Conservation (phyloP, 2,113 vertebrate genomes). For the Trichomycterus rosablanca region DNA sequence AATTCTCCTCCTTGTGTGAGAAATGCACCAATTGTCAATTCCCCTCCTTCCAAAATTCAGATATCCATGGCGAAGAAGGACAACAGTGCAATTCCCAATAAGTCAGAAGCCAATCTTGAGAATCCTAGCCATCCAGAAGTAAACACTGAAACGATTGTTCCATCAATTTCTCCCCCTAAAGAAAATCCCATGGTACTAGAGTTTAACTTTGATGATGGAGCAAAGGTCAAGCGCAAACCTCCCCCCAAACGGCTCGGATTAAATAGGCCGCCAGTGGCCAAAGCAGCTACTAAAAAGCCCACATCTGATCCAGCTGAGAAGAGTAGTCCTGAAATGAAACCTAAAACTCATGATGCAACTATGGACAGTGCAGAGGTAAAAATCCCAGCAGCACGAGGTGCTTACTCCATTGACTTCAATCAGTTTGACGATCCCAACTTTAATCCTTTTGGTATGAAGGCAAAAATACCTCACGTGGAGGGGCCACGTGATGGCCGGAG, state of each 20-base stretch:
- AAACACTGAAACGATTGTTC: slow-evolving; percentile 5
- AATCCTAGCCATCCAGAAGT: slow-evolving; percentile 22
- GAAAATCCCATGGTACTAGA: slow-evolving; percentile 67
- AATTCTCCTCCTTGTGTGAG: slow-evolving; percentile 48
- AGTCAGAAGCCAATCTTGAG: slow-evolving; percentile 9
- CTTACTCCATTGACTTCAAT: slow-evolving; percentile 66
- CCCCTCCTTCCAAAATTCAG: neutral
- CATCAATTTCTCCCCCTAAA: slow-evolving; percentile 31
- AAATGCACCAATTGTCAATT: slow-evolving; percentile 13
- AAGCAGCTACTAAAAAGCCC: slow-evolving; percentile 53
- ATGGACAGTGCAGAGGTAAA: slow-evolving; percentile 22
- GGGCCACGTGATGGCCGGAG: slow-evolving; percentile 22
- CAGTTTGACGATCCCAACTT: slow-evolving; percentile 74
- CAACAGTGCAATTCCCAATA: neutral
- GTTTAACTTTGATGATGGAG: slow-evolving; percentile 70
- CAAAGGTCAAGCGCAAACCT: slow-evolving; percentile 55
- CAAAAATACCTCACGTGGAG: slow-evolving; percentile 61
- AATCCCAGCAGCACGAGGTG: slow-evolving; percentile 50
- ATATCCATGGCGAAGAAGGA: slow-evolving; percentile 8
- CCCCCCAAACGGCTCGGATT: slow-evolving; percentile 66
- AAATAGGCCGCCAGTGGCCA: slow-evolving; percentile 59
- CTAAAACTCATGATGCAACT: neutral
- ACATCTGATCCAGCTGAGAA: slow-evolving; percentile 19
- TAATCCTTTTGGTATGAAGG: slow-evolving; percentile 63
- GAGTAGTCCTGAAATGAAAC: slow-evolving; percentile 24